Percentiles rank a stretch among this genome's conserved stretches.
phyloP scores from a whole-genome alignment of 2,888 invertebrate species.

The Gortyna flavago region DNA sequence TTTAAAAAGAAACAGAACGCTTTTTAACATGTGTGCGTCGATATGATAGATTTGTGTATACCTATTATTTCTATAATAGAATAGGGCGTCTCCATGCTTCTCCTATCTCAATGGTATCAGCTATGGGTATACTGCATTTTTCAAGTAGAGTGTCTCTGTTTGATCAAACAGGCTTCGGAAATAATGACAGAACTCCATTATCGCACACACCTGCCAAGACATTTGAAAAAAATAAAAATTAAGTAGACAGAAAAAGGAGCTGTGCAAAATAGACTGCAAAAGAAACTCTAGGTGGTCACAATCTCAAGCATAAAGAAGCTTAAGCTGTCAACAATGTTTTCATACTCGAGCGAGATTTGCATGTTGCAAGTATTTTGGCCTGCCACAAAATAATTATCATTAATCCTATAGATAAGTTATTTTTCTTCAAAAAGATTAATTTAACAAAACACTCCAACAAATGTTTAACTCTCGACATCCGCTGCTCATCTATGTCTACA shows the following conservation, averaged over 20 bases:
- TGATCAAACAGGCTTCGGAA: slow-evolving; percentile 13
- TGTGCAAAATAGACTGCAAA: slow-evolving; percentile 3
- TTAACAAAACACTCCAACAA: slow-evolving; percentile 34
- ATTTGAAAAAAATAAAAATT: slow-evolving; percentile 36
- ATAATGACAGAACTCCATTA: slow-evolving; percentile 23
- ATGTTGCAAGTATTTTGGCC: no score
- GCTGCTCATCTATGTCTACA: slow-evolving; percentile 59
- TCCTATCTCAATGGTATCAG: no score
- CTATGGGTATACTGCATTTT: slow-evolving; percentile 20
- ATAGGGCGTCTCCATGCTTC: no score
- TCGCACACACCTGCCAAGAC: slow-evolving; percentile 26
- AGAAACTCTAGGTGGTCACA: not conserved
- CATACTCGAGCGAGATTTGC: not conserved
- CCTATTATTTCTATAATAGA: no score
- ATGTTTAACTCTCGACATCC: slow-evolving; percentile 54
- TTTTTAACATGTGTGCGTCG: no score
- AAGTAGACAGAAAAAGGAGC: not conserved
- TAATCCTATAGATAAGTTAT: not conserved
- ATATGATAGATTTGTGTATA: no score
- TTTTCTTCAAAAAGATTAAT: slow-evolving; percentile 18
- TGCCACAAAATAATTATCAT: not conserved
- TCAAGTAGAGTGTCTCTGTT: slow-evolving; percentile 6
- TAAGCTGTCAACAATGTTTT: not conserved
- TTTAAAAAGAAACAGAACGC: no score
- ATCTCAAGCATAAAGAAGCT: not conserved